These are phyloP conservation scores for Peucedramus taeniatus DNA, from an alignment of 2,113 vertebrate species.

Conservation along the genomic window DNA sequence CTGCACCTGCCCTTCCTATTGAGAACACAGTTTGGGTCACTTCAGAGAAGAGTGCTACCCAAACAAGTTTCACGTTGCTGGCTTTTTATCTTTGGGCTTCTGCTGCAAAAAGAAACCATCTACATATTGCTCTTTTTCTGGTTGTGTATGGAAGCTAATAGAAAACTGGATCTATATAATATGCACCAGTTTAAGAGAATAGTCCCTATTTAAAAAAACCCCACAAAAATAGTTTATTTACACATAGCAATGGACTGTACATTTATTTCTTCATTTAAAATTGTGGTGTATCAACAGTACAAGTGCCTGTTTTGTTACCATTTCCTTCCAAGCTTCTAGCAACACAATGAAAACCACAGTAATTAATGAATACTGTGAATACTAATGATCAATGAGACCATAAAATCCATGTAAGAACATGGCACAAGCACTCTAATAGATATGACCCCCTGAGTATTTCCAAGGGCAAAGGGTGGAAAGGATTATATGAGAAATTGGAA, in stretches of 20 bases:
- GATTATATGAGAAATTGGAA: background rate
- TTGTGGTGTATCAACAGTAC: background rate
- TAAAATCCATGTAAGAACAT: background rate
- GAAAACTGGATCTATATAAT: background rate
- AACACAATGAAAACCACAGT: background rate
- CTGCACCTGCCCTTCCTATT: background rate
- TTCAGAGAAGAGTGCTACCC: background rate
- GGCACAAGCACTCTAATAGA: background rate
- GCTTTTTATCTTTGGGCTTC: background rate
- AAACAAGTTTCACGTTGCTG: background rate
- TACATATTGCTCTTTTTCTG: background rate
- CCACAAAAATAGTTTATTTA: background rate
- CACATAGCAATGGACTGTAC: background rate
- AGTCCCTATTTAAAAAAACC: too few species aligned
- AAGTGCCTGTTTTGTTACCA: background rate
- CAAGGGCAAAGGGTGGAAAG: background rate
- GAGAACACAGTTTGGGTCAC: background rate
- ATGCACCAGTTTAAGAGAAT: background rate
- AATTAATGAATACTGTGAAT: background rate
- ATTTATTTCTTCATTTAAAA: background rate
- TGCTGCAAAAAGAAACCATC: background rate
- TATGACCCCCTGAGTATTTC: background rate
- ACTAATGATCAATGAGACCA: background rate
- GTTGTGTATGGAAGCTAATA: background rate
- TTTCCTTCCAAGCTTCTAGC: background rate